Evolutionary conservation across 2,797 vertebrate genomes (phyloP), one percentile per base, ranked within the genome.

Genomic region (Enteromius paludinosus): DNA sequence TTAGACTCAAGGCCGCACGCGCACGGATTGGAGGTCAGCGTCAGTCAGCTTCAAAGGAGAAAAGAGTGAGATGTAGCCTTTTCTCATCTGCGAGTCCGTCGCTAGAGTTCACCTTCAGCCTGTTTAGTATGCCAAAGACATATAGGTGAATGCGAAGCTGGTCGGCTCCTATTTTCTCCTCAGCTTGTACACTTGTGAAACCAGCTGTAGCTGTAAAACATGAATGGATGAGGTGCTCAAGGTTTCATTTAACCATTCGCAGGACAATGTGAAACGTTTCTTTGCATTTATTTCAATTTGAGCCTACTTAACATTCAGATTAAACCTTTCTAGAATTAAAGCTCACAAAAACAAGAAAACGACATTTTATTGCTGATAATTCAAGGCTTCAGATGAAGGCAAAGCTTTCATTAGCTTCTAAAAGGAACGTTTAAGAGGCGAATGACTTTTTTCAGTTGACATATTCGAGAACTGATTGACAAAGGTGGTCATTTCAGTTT

Each of bases 281-380:
- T 84, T 49, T 82, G 59, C 84, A 83, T 87, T 86, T 20, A 45
- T 81, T 66, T 87, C 66, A 87, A 86, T 89, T 65, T 90, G 74
- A 80, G 83, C 69, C 79, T 38, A 79, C 78, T 94, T 92, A 89
- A 87, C 87, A 92, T 94, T 92, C 90, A 89, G 86, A 88, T 91
- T 90, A 84, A 87, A 86, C 87, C 78, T 15, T 69, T 88, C 85
- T 90, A 81, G 88, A 89, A 90, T 88, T 85, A 87, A 81, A 85
- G 83, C 86, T 88, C 69, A 87, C 90, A 86, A 81, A 85, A 86
- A 86, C 90, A 91, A 87, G 89, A 88, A 89, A 87, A 83, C 87
- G 87, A 86, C 89, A 90, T 75, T 87, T 87, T 84, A 87, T 23
- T 87, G 79, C 87, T 87, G 87, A 87, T 89, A 89, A 90, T 93